Evolutionary conservation across 2,113 vertebrate species (phyloP).

Genomic region (Sinosuthora webbiana): DNA sequence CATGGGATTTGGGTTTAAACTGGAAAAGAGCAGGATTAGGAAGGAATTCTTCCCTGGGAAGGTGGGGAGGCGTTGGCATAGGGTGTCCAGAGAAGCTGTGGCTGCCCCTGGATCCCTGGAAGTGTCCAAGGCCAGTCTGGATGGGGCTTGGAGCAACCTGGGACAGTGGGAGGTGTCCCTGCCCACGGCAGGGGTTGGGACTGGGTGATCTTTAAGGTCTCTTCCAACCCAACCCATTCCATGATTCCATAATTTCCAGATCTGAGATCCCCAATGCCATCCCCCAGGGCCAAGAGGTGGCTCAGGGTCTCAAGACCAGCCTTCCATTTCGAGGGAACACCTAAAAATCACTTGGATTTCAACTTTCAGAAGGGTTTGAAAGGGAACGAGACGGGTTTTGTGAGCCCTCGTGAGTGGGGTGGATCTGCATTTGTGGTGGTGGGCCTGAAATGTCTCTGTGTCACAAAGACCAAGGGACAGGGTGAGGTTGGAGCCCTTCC

Average conservation of each 20-base stretch:
- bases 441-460: neutral
- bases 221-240: neutral
- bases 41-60: fast-evolving
- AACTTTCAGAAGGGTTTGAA: neutral
- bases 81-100: neutral
- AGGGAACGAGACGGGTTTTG: no score
- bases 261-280: neutral
- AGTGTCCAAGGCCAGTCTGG: neutral
- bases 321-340: neutral
- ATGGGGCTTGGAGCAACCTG: fast-evolving
- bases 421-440: fast-evolving
- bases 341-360: neutral
- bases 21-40: neutral
- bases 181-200: neutral
- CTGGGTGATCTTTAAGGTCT: neutral
- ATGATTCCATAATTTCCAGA: neutral
- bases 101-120: neutral
- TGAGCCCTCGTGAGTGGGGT: neutral
- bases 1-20: neutral
- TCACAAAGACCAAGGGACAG: neutral
- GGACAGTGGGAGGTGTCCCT: fast-evolving
- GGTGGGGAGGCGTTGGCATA: fast-evolving
- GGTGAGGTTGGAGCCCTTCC: fast-evolving
- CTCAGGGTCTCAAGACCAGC: neutral
- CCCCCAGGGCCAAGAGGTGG: neutral